Percentiles rank a stretch among this genome's conserved stretches.
Evolutionary conservation across 2,113 vertebrate genomes (phyloP).

Genomic region (Aviceda subcristata): DNA sequence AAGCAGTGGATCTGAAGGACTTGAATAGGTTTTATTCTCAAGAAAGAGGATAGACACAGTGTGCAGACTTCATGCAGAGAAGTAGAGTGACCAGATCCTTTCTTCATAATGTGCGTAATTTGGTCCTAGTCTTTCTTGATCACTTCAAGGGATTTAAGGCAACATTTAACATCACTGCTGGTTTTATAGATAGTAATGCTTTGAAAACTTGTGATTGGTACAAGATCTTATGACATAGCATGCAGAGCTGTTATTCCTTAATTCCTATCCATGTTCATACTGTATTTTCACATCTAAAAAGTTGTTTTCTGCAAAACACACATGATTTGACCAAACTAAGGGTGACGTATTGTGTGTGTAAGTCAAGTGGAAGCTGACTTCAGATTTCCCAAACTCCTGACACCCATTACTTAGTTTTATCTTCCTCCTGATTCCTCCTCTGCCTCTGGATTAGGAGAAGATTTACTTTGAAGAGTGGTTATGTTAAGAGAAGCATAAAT

Average conservation of each 20-base stretch:
- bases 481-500: background rate
- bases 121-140: background rate
- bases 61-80: background rate
- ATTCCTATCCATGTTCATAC: background rate
- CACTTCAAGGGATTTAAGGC: background rate
- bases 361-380: background rate
- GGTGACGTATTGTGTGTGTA: background rate
- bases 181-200: background rate
- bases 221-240: background rate
- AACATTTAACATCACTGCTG: background rate
- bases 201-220: background rate
- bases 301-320: background rate
- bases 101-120: background rate
- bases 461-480: background rate
- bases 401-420: background rate
- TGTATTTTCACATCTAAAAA: background rate
- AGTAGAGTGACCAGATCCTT: background rate
- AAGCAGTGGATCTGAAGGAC: background rate
- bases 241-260: background rate
- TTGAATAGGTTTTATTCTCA: background rate
- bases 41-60: background rate
- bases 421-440: background rate
- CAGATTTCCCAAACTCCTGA: background rate
- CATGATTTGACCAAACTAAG: background rate
- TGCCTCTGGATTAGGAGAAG: background rate